Base-by-base conservation (phyloP, 2,797 vertebrate genomes). In the Melanogrammus aeglefinus region DNA sequence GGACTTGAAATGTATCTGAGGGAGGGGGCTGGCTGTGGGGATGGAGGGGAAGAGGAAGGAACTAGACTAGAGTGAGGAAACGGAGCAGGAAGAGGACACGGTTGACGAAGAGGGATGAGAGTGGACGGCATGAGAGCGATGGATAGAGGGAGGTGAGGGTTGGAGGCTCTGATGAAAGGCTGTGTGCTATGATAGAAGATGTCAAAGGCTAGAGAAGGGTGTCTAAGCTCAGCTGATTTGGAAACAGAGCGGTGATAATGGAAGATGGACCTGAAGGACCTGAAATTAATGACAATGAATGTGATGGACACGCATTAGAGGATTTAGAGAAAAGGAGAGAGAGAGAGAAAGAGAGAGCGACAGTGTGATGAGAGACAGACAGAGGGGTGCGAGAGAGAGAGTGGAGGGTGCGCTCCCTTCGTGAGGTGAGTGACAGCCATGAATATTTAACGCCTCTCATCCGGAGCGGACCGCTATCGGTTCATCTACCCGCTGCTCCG, bases 381-480 rank as follows among this genome's bases (percentile, higher is more conserved):
- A 77, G 57, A 16, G 75, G 75, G 5, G 33, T 14, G 21, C 3
- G 41, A 77, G 35, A 27, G 75, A 57, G 27, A 76, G 21, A 69
- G 72, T 13, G 73, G 2, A 75, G 38, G 33, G 44, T 57, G 47
- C 44, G 66, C 13, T 38, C 86, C 7, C 89, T 27, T 78, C 85
- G 85, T 75, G 86, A 86, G 83, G 87, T 88, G 90, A 94, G 85
- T 90, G 91, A 92, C 92, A 89, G 85, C 76, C 90, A 92, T 94
- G 90, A 93, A 94, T 94, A 94, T 93, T 93, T 93, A 88, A 92
- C 80, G 84, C 71, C 79, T 85, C 86, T 88, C 78, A 80, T 86
- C 51, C 89, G 80, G 87, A 82, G 89, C 88, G 90, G 92, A 92
- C 89, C 86, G 86, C 86, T 78, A 78, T 87, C 85, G 87, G 88